Evolutionary conservation across 2,888 invertebrate species (phyloP).

Genomic region (Drosophila helvetica): DNA sequence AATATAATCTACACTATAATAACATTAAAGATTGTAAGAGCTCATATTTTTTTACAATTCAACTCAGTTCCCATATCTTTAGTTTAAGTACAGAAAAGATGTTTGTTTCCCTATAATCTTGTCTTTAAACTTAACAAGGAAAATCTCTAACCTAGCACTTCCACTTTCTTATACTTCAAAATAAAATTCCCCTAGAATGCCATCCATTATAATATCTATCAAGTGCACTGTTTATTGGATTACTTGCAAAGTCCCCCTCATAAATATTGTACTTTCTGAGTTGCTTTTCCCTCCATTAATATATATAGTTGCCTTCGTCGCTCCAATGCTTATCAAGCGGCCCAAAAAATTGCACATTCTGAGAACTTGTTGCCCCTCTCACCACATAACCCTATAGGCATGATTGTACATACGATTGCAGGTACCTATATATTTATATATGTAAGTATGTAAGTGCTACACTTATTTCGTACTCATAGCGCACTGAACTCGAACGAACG

Average conservation of each 20-base stretch:
- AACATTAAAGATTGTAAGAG: too few species aligned
- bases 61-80: too few species aligned
- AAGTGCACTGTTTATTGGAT: background rate
- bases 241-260: background rate
- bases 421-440: background rate
- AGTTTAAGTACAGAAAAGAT: too few species aligned
- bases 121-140: too few species aligned
- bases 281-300: background rate
- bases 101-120: too few species aligned
- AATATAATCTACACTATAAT: too few species aligned
- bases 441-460: background rate
- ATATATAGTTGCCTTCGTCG: background rate
- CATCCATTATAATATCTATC: background rate
- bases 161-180: background rate
- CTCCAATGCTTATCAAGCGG: conserved; percentile 25
- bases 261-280: background rate
- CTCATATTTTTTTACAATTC: too few species aligned
- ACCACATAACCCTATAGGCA: background rate
- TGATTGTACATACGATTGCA: background rate
- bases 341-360: conserved; percentile 33
- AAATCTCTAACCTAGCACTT: too few species aligned
- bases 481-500: conserved; percentile 24
- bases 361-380: conserved; percentile 16
- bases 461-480: conserved; percentile 33
- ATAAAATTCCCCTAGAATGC: background rate